Conservation (phyloP, 2,113 vertebrate genomes). For the Paracanthobrama guichenoti region DNA sequence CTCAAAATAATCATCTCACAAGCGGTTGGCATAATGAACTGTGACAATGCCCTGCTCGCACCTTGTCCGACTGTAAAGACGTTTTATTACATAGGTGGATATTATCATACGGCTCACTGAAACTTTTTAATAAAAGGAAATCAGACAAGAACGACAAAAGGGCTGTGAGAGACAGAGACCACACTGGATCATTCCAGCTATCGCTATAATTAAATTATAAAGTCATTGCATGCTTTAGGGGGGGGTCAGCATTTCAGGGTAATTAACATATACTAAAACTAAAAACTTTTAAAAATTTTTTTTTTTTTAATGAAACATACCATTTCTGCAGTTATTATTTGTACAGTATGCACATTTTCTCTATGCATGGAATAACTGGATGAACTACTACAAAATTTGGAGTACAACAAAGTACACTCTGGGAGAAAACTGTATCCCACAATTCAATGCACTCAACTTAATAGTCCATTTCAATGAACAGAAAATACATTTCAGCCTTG, state of each 20-base stretch:
- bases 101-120: not conserved
- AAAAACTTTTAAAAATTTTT: too few species aligned
- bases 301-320: too few species aligned
- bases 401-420: not conserved
- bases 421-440: not conserved
- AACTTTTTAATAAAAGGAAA: slow-evolving; percentile 35
- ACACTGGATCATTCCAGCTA: slow-evolving; percentile 20
- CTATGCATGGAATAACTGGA: not conserved
- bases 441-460: not conserved
- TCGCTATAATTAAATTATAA: slow-evolving; percentile 54
- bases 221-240: not conserved
- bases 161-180: not conserved
- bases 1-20: slow-evolving; percentile 20
- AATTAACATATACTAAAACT: not conserved
- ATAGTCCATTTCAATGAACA: not conserved
- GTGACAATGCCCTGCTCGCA: slow-evolving; percentile 19
- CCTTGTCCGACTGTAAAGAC: slow-evolving; percentile 17
- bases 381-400: too few species aligned
- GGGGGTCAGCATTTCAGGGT: not conserved
- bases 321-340: not conserved
- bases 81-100: slow-evolving; percentile 6
- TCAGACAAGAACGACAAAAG: slow-evolving; percentile 4
- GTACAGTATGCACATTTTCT: not conserved
- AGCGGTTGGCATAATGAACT: slow-evolving; percentile 13
- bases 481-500: not conserved